Percentiles rank a stretch among this genome's conserved stretches.
phyloP scores from a whole-genome alignment of 2,888 invertebrate species.

The Chalcosyrphus nemorum region DNA sequence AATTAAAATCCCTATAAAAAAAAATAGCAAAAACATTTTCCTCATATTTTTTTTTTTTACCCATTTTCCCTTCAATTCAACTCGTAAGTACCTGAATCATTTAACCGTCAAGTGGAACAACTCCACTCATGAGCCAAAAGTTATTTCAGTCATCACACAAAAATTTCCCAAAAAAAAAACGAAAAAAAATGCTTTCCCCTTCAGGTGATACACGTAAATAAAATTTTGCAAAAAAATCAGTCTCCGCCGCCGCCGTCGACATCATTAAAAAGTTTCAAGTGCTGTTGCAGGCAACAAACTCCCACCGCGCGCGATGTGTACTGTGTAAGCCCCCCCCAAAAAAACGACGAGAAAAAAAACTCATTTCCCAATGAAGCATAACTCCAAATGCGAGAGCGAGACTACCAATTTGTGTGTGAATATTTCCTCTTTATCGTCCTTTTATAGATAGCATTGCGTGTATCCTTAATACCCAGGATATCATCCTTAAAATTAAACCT shows the following conservation, averaged over 20 bases:
- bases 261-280: constrained; percentile 73
- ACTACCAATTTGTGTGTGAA: constrained; percentile 25
- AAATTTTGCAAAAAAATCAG: constrained; percentile 20
- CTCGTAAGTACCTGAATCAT: constrained; percentile 64
- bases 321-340: background rate
- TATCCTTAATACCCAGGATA: constrained; percentile 59
- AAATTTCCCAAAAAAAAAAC: constrained; percentile 16
- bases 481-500: constrained; percentile 71
- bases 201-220: constrained; percentile 68
- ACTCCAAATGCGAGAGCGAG: background rate
- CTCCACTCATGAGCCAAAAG: constrained; percentile 54
- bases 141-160: constrained; percentile 40
- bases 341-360: constrained; percentile 36
- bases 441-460: constrained; percentile 58
- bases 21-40: background rate
- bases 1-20: background rate
- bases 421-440: constrained; percentile 48
- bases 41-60: background rate
- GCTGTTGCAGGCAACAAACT: constrained; percentile 33
- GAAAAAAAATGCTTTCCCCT: constrained; percentile 22
- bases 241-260: constrained; percentile 52
- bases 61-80: constrained; percentile 53
- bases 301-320: background rate
- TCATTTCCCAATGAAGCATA: constrained; percentile 42
- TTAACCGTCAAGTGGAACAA: constrained; percentile 69